Evolutionary conservation across 2,797 vertebrate species (phyloP).

Genomic region (Aphelocoma californica): DNA sequence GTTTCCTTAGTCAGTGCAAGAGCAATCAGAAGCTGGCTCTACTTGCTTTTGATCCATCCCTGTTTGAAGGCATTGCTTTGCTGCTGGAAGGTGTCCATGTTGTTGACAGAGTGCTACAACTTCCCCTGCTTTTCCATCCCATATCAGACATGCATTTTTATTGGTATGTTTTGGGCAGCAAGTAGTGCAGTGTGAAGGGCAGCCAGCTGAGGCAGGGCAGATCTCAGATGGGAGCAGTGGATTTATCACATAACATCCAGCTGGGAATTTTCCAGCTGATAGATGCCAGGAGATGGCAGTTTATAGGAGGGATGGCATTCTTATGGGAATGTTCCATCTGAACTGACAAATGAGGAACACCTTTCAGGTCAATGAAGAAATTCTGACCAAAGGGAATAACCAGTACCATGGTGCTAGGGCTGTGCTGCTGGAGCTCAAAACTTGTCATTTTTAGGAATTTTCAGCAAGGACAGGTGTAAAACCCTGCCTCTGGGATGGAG

Average conservation of each 20-base stretch:
- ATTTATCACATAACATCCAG: background rate
- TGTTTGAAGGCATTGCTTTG: background rate
- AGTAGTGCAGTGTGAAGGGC: background rate
- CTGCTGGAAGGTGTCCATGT: background rate
- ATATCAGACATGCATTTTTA: background rate
- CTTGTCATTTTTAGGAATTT: background rate
- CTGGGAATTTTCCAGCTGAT: slow-evolving; percentile 8
- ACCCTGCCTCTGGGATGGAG: background rate
- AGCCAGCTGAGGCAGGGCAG: background rate
- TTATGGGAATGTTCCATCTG: background rate
- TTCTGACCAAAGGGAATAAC: background rate
- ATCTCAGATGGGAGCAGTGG: background rate
- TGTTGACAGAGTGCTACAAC: background rate
- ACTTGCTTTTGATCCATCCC: background rate
- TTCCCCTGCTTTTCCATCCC: background rate
- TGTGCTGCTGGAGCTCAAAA: background rate
- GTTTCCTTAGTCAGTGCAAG: background rate
- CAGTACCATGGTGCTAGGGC: background rate
- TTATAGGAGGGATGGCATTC: background rate
- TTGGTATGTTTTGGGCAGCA: background rate
- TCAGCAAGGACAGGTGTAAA: background rate
- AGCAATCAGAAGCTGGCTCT: background rate
- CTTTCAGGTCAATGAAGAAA: background rate
- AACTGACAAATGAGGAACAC: background rate
- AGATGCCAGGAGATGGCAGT: background rate